Percentiles rank a stretch among this genome's conserved stretches.
These are phyloP conservation scores for Falco naumanni DNA, from an alignment of 2,797 vertebrate species.

Conservation along the genomic window DNA sequence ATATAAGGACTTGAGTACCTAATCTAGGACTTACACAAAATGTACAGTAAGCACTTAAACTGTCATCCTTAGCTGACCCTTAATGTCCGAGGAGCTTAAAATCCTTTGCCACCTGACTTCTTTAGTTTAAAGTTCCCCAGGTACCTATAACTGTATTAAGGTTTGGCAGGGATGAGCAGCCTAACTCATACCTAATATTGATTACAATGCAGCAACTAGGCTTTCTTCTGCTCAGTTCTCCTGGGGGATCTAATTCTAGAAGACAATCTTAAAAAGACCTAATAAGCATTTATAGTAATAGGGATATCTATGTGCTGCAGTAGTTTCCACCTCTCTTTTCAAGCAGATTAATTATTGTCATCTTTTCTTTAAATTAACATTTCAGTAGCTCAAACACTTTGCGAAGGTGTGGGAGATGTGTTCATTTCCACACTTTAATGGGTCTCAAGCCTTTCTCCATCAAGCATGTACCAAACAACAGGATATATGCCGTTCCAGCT, in stretches of 20 bases:
- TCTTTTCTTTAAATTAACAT: not conserved
- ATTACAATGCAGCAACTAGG: conserved; percentile 36
- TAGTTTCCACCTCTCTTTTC: conserved; percentile 26
- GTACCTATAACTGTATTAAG: conserved; percentile 44
- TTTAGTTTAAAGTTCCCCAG: conserved; percentile 52
- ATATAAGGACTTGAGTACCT: conserved; percentile 45
- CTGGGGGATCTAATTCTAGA: conserved; percentile 11
- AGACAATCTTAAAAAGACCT: conserved; percentile 31
- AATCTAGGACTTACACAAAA: conserved; percentile 59
- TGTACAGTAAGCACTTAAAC: conserved; percentile 63
- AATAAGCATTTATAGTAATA: conserved; percentile 33
- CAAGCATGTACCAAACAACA: not conserved
- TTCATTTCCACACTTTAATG: not conserved
- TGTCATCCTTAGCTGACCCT: conserved; percentile 57
- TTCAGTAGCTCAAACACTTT: not conserved
- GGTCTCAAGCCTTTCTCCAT: not conserved
- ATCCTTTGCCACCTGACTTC: conserved; percentile 31
- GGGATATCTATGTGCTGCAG: not conserved
- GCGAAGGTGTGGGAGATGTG: not conserved
- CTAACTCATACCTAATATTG: conserved; percentile 47
- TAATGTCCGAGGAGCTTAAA: conserved; percentile 35
- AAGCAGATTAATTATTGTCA: conserved; percentile 3
- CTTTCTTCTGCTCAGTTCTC: not conserved
- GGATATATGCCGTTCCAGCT: not conserved
- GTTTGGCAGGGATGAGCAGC: conserved; percentile 40